Evolutionary conservation across 2,888 invertebrate species (phyloP), one percentile per base, ranked within the genome.

Genomic region (Xylocampa areola): DNA sequence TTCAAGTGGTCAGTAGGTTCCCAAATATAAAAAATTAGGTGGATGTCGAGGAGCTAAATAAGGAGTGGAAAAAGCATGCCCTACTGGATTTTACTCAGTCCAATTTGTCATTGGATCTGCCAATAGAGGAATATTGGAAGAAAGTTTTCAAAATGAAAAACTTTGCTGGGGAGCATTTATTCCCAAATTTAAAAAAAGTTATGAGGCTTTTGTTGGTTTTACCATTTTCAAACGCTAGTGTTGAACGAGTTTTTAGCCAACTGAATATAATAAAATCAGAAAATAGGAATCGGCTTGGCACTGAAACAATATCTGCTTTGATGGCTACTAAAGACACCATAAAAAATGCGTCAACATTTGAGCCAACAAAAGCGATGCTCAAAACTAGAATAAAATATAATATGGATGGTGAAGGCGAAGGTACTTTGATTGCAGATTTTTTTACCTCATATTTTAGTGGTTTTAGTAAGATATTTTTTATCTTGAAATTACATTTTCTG

Each of bases 181-280:
- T 66, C 13, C 52, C 63, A 55, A 66, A 62, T 66, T 52, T 67
- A 16, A 67, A 61, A 33, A 27, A 54, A 39, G 16, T 53, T 14
- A 37, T 65, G 30, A 39, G 13, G 27, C 37, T 67, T 54, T 60
- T 68, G 43, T 57, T 68, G 10, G 65, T 70, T 21, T 47, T 75
- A 11, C 70, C 65, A 7, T 70, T 67, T 36, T 70, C 65, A 1
- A 72, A 70, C 29, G 70, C 68, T 8, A 37, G 64, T 30, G 69
- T 70, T 19, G 66, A 73, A 65, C 37, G 68, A 39, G 40, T 69
- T 55, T 75, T 75, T 45, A 72, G 64, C 50, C 68, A 74, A 35
- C 39, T 67, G 11, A 66, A 69, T 60, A 32, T 68, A 6, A 69
- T 48, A 16, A 47, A 54, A 43, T 27, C 25, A 0, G 52, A 53